Evolutionary conservation across 2,888 invertebrate species (phyloP).

Genomic region (Hypomecis punctinalis): DNA sequence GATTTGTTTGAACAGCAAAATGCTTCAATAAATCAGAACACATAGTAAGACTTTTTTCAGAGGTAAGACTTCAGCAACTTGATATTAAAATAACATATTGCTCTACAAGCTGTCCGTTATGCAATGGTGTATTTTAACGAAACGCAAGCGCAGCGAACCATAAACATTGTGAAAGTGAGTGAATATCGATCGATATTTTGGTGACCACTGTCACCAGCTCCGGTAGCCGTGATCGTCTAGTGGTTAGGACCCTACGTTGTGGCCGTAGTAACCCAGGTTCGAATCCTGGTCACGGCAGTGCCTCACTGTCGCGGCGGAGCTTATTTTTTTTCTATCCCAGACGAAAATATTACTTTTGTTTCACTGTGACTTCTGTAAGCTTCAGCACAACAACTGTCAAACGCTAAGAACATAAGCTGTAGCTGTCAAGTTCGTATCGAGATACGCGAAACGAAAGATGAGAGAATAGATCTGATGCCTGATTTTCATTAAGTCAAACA

Average conservation of each 20-base stretch:
- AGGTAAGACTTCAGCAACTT: too few relatives aligned
- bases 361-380: too few relatives aligned
- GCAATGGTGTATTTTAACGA: background rate
- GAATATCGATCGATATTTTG: constrained; percentile 16
- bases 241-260: constrained; percentile 90
- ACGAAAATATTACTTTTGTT: background rate
- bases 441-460: too few relatives aligned
- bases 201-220: constrained; percentile 49
- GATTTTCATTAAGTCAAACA: too few relatives aligned
- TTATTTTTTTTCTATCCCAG: background rate
- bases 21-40: too few relatives aligned
- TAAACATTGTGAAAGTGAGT: constrained; percentile 25
- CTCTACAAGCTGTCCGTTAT: background rate
- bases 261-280: constrained; percentile 90
- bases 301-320: constrained; percentile 50
- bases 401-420: too few relatives aligned
- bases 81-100: too few relatives aligned
- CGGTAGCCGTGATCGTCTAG: constrained; percentile 88
- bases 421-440: too few relatives aligned
- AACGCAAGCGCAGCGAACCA: constrained; percentile 22
- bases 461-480: too few relatives aligned
- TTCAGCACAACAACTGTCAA: too few relatives aligned
- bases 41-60: too few relatives aligned
- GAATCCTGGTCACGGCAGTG: constrained; percentile 79
- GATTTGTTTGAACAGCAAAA: too few relatives aligned